Evolutionary conservation across 2,888 invertebrate species (phyloP).

Genomic region (Pycnomerus fuliginosus): DNA sequence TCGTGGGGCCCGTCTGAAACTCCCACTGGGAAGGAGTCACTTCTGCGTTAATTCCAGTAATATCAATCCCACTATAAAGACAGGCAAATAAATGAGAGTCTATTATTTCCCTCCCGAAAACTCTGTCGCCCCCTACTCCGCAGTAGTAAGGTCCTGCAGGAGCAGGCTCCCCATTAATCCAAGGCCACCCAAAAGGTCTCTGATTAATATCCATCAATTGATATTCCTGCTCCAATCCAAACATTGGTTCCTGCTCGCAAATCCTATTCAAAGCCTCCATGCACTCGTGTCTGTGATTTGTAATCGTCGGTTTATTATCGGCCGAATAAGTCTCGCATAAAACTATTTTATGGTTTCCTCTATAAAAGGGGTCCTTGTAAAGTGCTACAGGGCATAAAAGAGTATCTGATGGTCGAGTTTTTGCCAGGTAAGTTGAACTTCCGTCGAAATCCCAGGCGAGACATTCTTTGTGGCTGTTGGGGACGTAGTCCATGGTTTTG

Average conservation of each 20-base stretch:
- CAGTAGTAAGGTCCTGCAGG: constrained; percentile 82
- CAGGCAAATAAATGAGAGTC: constrained; percentile 79
- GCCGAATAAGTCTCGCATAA: constrained; percentile 74
- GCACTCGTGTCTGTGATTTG: constrained; percentile 55
- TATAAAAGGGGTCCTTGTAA: constrained; percentile 79
- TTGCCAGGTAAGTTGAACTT: constrained; percentile 63
- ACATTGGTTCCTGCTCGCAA: constrained; percentile 67
- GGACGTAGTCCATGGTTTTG: constrained; percentile 66
- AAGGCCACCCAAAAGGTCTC: constrained; percentile 74
- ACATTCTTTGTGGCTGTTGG: constrained; percentile 59
- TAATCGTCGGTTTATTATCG: constrained; percentile 61
- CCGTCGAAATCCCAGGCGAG: constrained; percentile 80
- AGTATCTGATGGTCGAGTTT: constrained; percentile 62
- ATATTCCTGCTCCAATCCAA: constrained; percentile 73
- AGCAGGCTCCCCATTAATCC: constrained; percentile 61
- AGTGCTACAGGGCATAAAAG: constrained; percentile 74
- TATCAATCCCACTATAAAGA: constrained; percentile 74
- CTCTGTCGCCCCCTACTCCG: constrained; percentile 75
- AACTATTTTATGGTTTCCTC: constrained; percentile 71
- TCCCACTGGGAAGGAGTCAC: constrained; percentile 72
- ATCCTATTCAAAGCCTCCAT: constrained; percentile 59
- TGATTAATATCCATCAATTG: constrained; percentile 58
- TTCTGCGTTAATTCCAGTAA: constrained; percentile 80
- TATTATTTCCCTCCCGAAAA: constrained; percentile 77
- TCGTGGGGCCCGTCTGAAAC: constrained; percentile 64